Evolutionary conservation across 2,888 invertebrate species (phyloP).

Genomic region (Drosophila nr. perissopoda): DNA sequence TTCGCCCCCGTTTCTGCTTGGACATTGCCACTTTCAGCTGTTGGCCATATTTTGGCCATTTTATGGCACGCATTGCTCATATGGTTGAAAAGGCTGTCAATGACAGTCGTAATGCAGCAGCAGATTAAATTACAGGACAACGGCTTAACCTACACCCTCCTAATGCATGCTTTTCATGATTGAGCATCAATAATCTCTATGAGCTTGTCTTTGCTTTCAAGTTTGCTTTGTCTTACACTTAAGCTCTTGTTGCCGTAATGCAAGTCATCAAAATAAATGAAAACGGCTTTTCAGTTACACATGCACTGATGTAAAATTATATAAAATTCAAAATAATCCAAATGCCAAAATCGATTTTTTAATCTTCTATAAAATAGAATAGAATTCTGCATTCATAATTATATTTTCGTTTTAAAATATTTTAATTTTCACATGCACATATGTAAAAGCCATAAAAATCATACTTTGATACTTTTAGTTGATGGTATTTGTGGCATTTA

Average conservation of each 20-base stretch:
- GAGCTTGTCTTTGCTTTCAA: background rate
- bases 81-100: conserved; percentile 30
- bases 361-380: background rate
- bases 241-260: background rate
- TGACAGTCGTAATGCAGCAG: conserved; percentile 1
- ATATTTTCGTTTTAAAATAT: background rate
- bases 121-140: background rate
- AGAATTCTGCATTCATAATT: background rate
- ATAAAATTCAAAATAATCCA: background rate
- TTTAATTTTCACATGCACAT: background rate
- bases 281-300: background rate
- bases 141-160: background rate
- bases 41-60: conserved; percentile 63
- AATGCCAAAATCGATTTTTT: background rate
- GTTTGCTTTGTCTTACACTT: background rate
- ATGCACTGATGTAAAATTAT: background rate
- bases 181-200: background rate
- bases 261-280: background rate
- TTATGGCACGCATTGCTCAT: conserved; percentile 62
- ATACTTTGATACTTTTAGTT: background rate
- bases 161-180: background rate
- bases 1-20: conserved; percentile 16
- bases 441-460: background rate
- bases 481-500: background rate
- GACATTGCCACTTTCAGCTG: conserved; percentile 41